Conservation (phyloP, 1,140 invertebrate species). For the Dendroctonus valens region DNA sequence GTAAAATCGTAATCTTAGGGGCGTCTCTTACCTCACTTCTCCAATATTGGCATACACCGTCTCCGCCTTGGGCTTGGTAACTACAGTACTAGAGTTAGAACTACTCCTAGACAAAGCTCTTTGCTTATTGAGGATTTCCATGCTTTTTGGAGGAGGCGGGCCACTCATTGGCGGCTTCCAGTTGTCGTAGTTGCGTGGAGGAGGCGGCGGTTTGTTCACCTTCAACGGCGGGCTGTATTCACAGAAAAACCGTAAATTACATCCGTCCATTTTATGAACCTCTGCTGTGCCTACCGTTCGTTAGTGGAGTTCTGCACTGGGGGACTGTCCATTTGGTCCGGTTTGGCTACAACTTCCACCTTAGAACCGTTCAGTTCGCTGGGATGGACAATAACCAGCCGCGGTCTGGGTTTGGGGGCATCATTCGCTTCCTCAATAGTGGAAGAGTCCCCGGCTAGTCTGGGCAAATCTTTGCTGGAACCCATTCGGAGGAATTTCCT, state of each 20-base stretch:
- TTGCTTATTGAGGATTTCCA: conserved; percentile 60
- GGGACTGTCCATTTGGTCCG: conserved; percentile 52
- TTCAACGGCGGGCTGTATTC: conserved; percentile 7
- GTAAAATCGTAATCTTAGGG: too few relatives aligned
- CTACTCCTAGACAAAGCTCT: conserved; percentile 50
- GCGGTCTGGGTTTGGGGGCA: conserved; percentile 39
- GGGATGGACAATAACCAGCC: conserved; percentile 84
- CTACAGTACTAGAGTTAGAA: conserved; percentile 29
- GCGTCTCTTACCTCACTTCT: conserved; percentile 59
- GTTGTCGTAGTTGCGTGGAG: conserved; percentile 57
- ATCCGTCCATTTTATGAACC: background rate
- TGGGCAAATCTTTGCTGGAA: conserved; percentile 64
- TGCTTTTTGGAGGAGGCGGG: conserved; percentile 69
- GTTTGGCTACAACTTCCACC: conserved; percentile 68
- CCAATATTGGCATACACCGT: conserved; percentile 79
- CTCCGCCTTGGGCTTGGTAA: conserved; percentile 54
- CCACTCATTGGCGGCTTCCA: conserved; percentile 58
- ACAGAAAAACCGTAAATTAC: background rate
- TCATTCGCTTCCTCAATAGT: conserved; percentile 56
- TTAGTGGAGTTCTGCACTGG: conserved; percentile 37
- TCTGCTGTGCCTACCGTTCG: too few relatives aligned
- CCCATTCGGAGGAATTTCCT: conserved; percentile 80
- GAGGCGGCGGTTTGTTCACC: conserved; percentile 56
- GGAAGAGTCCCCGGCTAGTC: conserved; percentile 43
- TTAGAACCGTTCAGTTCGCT: conserved; percentile 75